phyloP scores from a whole-genome alignment of 2,113 vertebrate species.

The Gymnocephalus cernua region DNA sequence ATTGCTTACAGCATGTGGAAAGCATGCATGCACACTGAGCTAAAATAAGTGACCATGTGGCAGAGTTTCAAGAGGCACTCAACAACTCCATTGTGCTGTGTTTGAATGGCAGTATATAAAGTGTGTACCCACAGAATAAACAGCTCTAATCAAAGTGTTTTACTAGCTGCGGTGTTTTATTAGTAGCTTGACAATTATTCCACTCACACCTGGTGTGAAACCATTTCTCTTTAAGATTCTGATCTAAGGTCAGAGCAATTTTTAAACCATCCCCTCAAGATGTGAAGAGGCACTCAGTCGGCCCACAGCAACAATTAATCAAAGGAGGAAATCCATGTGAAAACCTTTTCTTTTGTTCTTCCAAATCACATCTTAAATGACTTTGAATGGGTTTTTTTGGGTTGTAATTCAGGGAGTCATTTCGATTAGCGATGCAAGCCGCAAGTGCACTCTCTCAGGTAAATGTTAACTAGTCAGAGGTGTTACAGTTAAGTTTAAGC shows the following conservation, averaged over 20 bases:
- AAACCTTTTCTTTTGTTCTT: neutral
- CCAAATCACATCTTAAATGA: neutral
- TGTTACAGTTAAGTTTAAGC: conserved; percentile 36
- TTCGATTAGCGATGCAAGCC: conserved; percentile 18
- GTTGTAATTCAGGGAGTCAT: conserved; percentile 1
- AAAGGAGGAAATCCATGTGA: neutral
- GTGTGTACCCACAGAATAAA: neutral
- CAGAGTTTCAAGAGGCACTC: conserved; percentile 62
- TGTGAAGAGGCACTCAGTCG: neutral
- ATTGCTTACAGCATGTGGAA: conserved; percentile 85
- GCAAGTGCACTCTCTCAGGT: neutral
- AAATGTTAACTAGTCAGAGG: conserved; percentile 14
- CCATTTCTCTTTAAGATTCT: conserved; percentile 3
- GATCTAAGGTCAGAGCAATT: neutral
- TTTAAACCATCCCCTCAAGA: neutral
- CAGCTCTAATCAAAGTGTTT: conserved; percentile 2
- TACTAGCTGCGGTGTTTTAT: conserved; percentile 5
- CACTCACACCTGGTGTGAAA: conserved; percentile 10
- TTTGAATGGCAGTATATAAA: conserved; percentile 19
- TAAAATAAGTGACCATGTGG: conserved; percentile 69
- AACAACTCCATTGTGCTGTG: conserved; percentile 74
- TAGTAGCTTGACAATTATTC: conserved; percentile 16
- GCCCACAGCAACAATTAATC: neutral
- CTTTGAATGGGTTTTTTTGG: neutral
- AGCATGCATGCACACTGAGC: conserved; percentile 75